Base-by-base conservation (phyloP, 2,888 invertebrate species). In the Malthinus flaveolus region DNA sequence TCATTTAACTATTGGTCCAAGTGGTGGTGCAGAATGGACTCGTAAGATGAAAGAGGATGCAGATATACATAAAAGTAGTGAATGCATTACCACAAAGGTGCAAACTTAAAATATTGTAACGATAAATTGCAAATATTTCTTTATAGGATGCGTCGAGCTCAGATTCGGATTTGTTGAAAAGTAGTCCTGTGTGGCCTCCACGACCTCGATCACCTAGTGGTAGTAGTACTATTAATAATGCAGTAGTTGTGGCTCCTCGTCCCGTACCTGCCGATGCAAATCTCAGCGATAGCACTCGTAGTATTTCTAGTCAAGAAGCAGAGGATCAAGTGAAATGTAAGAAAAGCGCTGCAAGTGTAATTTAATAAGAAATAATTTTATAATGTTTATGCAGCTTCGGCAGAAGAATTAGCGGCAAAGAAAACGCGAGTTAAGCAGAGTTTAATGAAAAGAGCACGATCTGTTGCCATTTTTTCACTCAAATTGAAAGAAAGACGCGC, bases 391-490 rank as follows among this genome's bases (percentile, higher is more conserved):
- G 23, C 32, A 61, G 61, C 57, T 42, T 78, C 81, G 42, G 85
- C 85, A 33, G 85, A 86, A 68, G 79, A 85, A 61, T 81, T 86
- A 61, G 86, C 86, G 3, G 87, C 87, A 57, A 87, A 87, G 71
- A 87, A 86, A 34, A 82, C 86, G 9, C 75, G 81, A 34, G 84
- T 88, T 11, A 88, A 88, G 71, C 91, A 92, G 47, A 87, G 87
- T 66, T 76, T 93, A 23, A 90, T 93, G 78, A 93, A 93, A 76
- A 85, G 92, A 49, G 92, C 93, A 5, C 83, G 92, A 9, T 91
- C 91, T 0, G 92, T 93, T 39, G 92, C 92, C 4, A 91, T 93
- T 72, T 93, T 93, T 79, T 92, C 92, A 4, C 79, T 93, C 48
- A 92, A 92, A 55, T 79, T 93, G 62, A 88, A 88, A 70, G 88